Percentiles rank a stretch among this genome's conserved stretches.
phyloP scores from a whole-genome alignment of 2,113 vertebrate species.

The Willisornis vidua region DNA sequence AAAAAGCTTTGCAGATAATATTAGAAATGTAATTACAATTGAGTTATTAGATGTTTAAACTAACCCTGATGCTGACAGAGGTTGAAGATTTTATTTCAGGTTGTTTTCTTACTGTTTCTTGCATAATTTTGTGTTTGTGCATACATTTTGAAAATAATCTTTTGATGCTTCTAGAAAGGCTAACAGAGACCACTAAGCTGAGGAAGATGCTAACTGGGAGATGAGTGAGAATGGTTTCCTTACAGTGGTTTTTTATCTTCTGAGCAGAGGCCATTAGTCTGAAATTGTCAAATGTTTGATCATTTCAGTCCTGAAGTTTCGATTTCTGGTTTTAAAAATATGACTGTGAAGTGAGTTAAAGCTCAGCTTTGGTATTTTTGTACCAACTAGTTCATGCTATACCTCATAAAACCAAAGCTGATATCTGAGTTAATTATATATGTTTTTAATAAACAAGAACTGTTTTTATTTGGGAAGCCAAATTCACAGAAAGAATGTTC shows the following conservation, averaged over 20 bases:
- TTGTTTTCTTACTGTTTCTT: not conserved
- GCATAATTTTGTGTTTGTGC: not conserved
- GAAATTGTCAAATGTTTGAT: not conserved
- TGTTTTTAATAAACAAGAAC: not conserved
- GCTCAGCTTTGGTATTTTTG: not conserved
- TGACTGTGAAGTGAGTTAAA: not conserved
- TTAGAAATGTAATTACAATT: not conserved
- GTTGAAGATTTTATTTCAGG: not conserved
- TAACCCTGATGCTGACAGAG: not conserved
- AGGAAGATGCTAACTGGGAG: not conserved
- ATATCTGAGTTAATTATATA: not conserved
- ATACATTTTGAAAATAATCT: not conserved
- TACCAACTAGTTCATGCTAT: not conserved
- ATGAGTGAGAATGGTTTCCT: not conserved
- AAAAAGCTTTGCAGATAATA: not conserved
- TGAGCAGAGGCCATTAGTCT: not conserved
- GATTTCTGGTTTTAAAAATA: not conserved
- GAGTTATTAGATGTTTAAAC: not conserved
- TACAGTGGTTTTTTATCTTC: not conserved
- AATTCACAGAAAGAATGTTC: not conserved
- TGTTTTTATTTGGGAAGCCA: not conserved
- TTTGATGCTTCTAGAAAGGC: not conserved
- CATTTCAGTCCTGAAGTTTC: not conserved
- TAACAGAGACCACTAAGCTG: not conserved
- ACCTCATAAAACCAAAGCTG: not conserved